phyloP scores from a whole-genome alignment of 2,113 vertebrate genomes.

The Muntiacus muntjak region DNA sequence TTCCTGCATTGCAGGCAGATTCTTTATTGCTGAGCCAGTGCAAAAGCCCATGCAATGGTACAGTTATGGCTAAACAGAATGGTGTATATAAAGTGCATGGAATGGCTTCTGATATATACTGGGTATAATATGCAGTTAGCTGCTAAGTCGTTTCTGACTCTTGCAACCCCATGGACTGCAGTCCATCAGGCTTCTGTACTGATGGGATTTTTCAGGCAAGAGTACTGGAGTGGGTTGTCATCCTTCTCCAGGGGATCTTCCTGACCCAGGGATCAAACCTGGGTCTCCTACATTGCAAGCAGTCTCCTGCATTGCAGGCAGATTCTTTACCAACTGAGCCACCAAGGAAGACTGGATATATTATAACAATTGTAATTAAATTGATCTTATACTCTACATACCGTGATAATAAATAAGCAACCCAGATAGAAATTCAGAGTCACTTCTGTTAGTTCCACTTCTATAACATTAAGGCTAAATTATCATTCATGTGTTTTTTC shows the following conservation, averaged over 20 bases:
- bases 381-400: background rate
- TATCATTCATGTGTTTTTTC: background rate
- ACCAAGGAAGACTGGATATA: background rate
- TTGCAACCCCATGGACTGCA: background rate
- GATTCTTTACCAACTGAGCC: background rate
- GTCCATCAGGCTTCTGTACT: background rate
- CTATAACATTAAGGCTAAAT: background rate
- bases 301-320: background rate
- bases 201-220: background rate
- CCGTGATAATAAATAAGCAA: background rate
- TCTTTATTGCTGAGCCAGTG: background rate
- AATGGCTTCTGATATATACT: background rate
- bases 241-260: background rate
- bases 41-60: background rate
- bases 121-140: background rate
- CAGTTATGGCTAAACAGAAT: background rate
- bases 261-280: background rate
- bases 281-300: background rate
- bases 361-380: background rate
- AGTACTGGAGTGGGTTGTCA: background rate
- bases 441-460: background rate
- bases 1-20: background rate
- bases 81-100: background rate
- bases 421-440: background rate
- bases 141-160: background rate